Evolutionary conservation across 2,888 invertebrate genomes (phyloP), one percentile per base, ranked within the genome.

Genomic region (Dioctria linearis): DNA sequence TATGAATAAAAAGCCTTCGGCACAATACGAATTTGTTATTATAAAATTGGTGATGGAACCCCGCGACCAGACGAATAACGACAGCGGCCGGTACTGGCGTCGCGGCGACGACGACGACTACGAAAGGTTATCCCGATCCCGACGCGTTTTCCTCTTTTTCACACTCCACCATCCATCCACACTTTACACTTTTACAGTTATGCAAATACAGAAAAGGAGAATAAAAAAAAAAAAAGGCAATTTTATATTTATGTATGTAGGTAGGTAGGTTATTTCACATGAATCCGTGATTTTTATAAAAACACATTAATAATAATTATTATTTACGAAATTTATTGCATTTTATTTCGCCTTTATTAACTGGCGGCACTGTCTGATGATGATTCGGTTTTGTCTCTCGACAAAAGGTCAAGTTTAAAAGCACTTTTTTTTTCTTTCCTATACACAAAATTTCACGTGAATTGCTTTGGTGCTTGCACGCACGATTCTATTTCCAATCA

Each of bases 381-480:
- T 25, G 1, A 25, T 25, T 25, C 25, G 25, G 25, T 25, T 25
- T 25, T 25, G 25, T 25, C 25, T 25, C 25, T 25, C 25, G 25
- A 25, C 61, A 66, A 78, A 78, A 78, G 78, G 78, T 78, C 78
- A 78, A 78, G 66, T 66, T 66, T 78, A 78, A 51, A n/a, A 78
- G 51, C 59, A 61, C 66, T 66, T 66, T 66, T 76, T 49, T 9
- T 49, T 43, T 46, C n/a, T 63, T 2, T 11, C 2, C 6, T 13
- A 59, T 8, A 3, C 51, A 51, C 61, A 51, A 61, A 61, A 61
- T 11, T 66, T 76, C 63, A 63, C 76, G 63, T 76, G 76, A 76
- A 63, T 25, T 63, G 63, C 49, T 25, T 25, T 25, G 25, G 1
- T 25, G 2, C 25, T 61, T 49, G 46, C 76, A 40, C n/a, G 76